Conservation (phyloP, 2,888 invertebrate species). For the Napeogenes sylphis region DNA sequence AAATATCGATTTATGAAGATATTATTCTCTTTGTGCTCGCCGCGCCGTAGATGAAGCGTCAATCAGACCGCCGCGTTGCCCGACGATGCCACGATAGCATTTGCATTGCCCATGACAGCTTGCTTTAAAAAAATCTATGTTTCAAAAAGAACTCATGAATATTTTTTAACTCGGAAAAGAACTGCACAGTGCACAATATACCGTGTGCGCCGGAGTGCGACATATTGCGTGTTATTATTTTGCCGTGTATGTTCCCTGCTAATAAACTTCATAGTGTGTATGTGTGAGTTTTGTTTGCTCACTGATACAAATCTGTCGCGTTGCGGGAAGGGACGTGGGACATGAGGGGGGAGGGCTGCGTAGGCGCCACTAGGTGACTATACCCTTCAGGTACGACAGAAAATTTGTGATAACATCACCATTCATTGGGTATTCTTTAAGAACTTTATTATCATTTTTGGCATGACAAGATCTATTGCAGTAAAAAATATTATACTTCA, state of each 20-base stretch:
- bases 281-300: not conserved
- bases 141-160: too few relatives aligned
- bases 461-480: not conserved
- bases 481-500: too few relatives aligned
- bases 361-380: constrained; percentile 1
- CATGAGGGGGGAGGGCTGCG: not conserved
- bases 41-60: constrained; percentile 32
- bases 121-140: not conserved
- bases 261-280: constrained; percentile 5
- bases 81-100: not conserved
- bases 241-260: constrained; percentile 5
- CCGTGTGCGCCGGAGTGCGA: constrained; percentile 12
- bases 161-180: too few relatives aligned
- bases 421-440: not conserved
- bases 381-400: constrained; percentile 4
- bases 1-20: constrained; percentile 73
- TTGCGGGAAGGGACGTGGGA: not conserved
- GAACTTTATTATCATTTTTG: not conserved
- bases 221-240: constrained; percentile 12
- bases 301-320: constrained; percentile 1
- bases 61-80: constrained; percentile 17
- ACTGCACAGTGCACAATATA: not conserved
- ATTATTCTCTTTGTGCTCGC: constrained; percentile 64
- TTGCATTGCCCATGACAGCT: not conserved
- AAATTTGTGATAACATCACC: constrained; percentile 3